Evolutionary conservation across 1,140 invertebrate species (phyloP).

Genomic region (Drosophila biarmipes): DNA sequence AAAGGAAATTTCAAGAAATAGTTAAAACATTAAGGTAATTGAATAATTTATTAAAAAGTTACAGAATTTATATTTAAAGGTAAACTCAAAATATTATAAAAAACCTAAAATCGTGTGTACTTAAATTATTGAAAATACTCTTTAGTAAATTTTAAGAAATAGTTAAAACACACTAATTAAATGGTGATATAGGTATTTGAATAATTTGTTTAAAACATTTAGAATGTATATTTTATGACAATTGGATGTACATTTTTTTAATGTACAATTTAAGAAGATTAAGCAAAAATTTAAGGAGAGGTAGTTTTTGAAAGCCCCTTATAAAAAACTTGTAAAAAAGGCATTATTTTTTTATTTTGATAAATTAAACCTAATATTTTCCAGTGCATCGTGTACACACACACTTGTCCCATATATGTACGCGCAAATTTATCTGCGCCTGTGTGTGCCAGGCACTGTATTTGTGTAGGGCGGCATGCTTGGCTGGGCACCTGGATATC

Average conservation of each 20-base stretch:
- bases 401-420: constrained; percentile 1
- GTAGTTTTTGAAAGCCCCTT: too few relatives aligned
- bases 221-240: too few relatives aligned
- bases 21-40: not conserved
- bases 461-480: constrained; percentile 48
- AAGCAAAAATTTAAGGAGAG: too few relatives aligned
- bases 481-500: constrained; percentile 23
- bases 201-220: too few relatives aligned
- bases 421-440: not conserved
- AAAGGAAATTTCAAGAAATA: not conserved
- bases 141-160: not conserved
- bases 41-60: too few relatives aligned
- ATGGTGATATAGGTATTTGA: too few relatives aligned
- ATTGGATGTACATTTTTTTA: too few relatives aligned
- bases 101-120: too few relatives aligned
- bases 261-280: too few relatives aligned
- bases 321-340: not conserved
- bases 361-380: not conserved
- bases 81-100: too few relatives aligned
- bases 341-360: not conserved
- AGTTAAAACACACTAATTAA: not conserved
- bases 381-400: constrained; percentile 3
- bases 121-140: too few relatives aligned
- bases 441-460: constrained; percentile 36
- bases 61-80: too few relatives aligned